phyloP scores from a whole-genome alignment of 2,888 invertebrate species.

The Drosophila setosimentum region DNA sequence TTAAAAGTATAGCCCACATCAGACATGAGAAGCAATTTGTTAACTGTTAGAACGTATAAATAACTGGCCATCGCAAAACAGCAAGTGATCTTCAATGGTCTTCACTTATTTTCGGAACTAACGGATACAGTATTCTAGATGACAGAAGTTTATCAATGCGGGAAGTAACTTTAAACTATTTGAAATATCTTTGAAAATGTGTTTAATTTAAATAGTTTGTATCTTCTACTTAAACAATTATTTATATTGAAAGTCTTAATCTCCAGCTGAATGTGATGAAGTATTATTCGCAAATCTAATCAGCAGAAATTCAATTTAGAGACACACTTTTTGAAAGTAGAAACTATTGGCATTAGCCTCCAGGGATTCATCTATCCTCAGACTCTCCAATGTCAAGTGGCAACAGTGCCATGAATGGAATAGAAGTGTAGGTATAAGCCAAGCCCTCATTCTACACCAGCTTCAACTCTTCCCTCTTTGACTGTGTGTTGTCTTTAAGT shows the following conservation, averaged over 20 bases:
- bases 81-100: slow-evolving; percentile 10
- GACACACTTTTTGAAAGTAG: slow-evolving; percentile 9
- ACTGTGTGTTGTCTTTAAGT: slow-evolving; percentile 24
- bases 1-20: slow-evolving; percentile 73
- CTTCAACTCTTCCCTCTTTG: slow-evolving; percentile 10
- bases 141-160: not conserved
- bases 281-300: slow-evolving; percentile 6
- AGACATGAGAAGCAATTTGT: slow-evolving; percentile 74
- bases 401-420: slow-evolving; percentile 26
- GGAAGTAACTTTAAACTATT: not conserved
- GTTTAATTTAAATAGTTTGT: not conserved
- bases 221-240: not conserved
- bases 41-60: slow-evolving; percentile 56
- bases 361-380: slow-evolving; percentile 26
- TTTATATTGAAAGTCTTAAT: not conserved
- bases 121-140: not conserved
- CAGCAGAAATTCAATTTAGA: not conserved
- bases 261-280: not conserved
- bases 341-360: not conserved
- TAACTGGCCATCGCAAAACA: slow-evolving; percentile 21
- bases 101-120: not conserved
- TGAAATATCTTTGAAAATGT: not conserved
- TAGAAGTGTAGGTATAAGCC: slow-evolving; percentile 15
- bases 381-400: slow-evolving; percentile 35
- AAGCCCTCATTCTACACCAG: slow-evolving; percentile 26